Conservation (phyloP, 37 sponge, comb jelly and placozoan species). For the Ianthella basta region DNA sequence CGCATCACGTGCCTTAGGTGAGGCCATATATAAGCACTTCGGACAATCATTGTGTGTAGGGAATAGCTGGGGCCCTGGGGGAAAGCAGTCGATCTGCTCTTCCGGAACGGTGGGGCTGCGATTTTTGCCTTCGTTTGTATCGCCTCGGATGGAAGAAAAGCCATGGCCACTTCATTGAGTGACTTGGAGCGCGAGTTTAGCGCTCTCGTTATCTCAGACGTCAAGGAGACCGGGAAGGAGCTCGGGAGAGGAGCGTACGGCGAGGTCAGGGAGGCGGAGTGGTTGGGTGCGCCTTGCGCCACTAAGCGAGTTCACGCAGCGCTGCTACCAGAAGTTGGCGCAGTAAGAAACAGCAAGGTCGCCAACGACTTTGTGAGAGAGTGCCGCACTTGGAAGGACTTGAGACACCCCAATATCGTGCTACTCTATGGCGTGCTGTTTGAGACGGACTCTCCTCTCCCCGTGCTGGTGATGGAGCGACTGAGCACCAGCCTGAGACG, state of each 20-base stretch:
- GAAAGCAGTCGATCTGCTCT: too few species aligned
- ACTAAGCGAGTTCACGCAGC: neutral
- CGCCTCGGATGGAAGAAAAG: too few species aligned
- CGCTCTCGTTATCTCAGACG: neutral
- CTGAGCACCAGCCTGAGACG: neutral
- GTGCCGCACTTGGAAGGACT: neutral
- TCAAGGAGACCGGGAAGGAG: neutral
- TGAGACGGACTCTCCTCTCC: neutral
- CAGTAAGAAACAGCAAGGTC: neutral
- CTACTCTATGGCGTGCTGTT: neutral
- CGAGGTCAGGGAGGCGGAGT: slow-evolving; percentile 2
- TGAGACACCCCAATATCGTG: slow-evolving; percentile 6
- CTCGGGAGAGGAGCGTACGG: slow-evolving; percentile 1
- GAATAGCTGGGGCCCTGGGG: too few species aligned
- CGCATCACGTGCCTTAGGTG: too few species aligned
- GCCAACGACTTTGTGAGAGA: neutral
- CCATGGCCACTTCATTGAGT: too few species aligned
- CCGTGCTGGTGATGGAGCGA: slow-evolving; percentile 9
- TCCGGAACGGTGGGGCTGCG: too few species aligned
- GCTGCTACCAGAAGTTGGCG: neutral
- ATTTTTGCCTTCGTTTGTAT: too few species aligned
- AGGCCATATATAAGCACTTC: too few species aligned
- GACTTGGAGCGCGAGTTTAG: too few species aligned
- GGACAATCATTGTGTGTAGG: too few species aligned
- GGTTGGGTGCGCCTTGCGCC: neutral